phyloP scores from a whole-genome alignment of 2,797 vertebrate species.

The Microtus obscurus region DNA sequence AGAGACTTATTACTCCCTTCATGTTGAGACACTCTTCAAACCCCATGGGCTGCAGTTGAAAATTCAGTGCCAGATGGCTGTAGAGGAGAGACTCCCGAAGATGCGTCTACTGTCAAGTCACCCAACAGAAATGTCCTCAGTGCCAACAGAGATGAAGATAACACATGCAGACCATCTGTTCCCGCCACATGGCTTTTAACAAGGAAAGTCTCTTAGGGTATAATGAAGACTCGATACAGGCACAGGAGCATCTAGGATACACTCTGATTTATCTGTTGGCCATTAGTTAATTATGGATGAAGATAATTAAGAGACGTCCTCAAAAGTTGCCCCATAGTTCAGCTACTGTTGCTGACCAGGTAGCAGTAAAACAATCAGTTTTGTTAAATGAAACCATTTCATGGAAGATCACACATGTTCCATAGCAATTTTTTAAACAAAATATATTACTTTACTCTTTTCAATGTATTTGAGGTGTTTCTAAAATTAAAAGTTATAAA shows the following conservation, averaged over 20 bases:
- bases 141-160: constrained; percentile 71
- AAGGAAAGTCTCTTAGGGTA: constrained; percentile 71
- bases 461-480: constrained; percentile 16
- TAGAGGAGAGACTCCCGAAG: constrained; percentile 63
- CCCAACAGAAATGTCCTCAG: constrained; percentile 55
- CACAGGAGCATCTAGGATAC: constrained; percentile 55
- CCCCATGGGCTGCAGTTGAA: constrained; percentile 67
- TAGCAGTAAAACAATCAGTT: constrained; percentile 50
- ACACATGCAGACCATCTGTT: constrained; percentile 77
- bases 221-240: constrained; percentile 63
- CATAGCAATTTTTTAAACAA: neutral
- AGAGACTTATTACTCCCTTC: constrained; percentile 68
- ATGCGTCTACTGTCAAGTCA: constrained; percentile 69
- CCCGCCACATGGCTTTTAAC: constrained; percentile 73
- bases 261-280: constrained; percentile 67
- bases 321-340: constrained; percentile 9
- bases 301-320: constrained; percentile 60
- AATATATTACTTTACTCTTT: neutral
- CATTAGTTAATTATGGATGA: constrained; percentile 73
- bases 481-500: constrained; percentile 11
- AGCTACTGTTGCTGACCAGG: constrained; percentile 23
- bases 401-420: constrained; percentile 40
- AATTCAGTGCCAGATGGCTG: constrained; percentile 80
- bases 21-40: constrained; percentile 66
- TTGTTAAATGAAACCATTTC: constrained; percentile 44